These are phyloP conservation scores for Puntigrus tetrazona DNA, from an alignment of 2,113 vertebrate genomes.

Conservation along the genomic window DNA sequence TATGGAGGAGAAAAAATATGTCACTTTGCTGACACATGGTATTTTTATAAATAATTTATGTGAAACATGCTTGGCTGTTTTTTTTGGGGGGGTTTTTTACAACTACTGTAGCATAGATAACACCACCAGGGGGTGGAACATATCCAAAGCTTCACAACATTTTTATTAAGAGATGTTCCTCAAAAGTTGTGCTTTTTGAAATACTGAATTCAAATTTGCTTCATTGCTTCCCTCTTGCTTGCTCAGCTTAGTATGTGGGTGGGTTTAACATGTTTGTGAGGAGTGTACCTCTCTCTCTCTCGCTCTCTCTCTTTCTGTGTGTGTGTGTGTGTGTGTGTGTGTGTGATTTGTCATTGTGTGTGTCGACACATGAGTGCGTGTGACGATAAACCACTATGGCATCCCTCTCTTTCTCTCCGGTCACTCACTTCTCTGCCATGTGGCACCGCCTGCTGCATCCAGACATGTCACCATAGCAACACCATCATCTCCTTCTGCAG, in stretches of 20 bases:
- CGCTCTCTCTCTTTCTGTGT: neutral
- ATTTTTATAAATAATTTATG: neutral
- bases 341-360: constrained; percentile 23
- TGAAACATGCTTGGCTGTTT: neutral
- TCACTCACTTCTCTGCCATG: constrained; percentile 10
- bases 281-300: neutral
- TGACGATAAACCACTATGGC: constrained; percentile 2
- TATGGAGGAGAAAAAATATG: neutral
- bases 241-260: neutral
- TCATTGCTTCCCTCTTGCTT: neutral
- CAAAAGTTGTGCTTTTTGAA: neutral
- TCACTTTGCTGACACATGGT: neutral
- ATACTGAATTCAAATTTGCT: neutral
- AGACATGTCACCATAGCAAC: constrained; percentile 40
- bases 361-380: neutral
- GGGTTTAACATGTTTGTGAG: neutral
- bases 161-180: neutral
- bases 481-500: constrained; percentile 15
- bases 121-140: neutral
- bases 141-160: neutral
- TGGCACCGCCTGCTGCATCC: constrained; percentile 17
- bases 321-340: neutral
- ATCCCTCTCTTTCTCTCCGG: neutral
- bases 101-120: neutral
- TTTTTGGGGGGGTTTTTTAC: too few species aligned